Conservation (phyloP, 2,888 invertebrate genomes). For the Cerastis leucographa region DNA sequence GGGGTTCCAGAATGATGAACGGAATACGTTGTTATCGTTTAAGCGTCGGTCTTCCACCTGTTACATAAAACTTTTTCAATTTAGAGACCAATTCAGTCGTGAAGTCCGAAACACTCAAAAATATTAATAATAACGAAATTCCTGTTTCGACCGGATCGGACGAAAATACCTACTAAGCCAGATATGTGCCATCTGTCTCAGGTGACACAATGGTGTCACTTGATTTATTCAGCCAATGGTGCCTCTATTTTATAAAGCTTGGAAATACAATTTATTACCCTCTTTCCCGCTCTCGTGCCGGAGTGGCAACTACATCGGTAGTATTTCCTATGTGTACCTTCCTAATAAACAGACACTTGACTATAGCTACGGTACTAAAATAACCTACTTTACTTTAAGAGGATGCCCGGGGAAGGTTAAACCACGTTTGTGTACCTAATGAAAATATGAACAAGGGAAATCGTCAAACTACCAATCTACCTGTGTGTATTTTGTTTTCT, state of each 20-base stretch:
- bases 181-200: background rate
- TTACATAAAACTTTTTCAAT: background rate
- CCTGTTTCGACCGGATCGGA: too few relatives aligned
- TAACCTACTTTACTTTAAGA: background rate
- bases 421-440: background rate
- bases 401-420: background rate
- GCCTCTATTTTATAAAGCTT: slow-evolving; percentile 7
- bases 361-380: background rate
- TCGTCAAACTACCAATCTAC: background rate
- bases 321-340: background rate
- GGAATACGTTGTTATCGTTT: too few relatives aligned
- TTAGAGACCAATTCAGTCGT: background rate
- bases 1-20: too few relatives aligned
- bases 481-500: background rate
- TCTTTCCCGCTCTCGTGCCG: background rate
- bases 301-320: background rate
- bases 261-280: slow-evolving; percentile 24
- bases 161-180: background rate
- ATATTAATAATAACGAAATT: too few relatives aligned
- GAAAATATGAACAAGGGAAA: background rate
- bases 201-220: slow-evolving; percentile 5
- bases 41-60: too few relatives aligned
- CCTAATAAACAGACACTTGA: background rate
- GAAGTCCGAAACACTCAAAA: too few relatives aligned
- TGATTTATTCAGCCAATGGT: slow-evolving; percentile 28